Base-by-base conservation (phyloP, 2,113 vertebrate species). In the Anser brachyrhynchus region DNA sequence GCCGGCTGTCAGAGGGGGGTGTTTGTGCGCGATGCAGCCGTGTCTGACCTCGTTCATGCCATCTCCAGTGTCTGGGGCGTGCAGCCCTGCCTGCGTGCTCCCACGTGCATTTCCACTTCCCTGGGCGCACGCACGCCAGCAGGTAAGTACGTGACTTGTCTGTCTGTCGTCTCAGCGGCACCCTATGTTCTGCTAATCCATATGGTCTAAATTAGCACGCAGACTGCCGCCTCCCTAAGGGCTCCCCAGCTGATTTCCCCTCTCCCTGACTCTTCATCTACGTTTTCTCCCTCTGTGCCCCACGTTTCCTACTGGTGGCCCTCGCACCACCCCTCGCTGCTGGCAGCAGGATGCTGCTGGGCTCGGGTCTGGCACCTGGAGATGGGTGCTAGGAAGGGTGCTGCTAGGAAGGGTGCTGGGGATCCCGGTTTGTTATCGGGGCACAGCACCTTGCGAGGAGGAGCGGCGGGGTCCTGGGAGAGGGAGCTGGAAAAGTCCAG, bases 1-100 rank as follows among this genome's bases (percentile, higher is more conserved):
- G 10, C 3, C 1, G 19, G 33, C 10, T 4, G 9, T 25, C 20
- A 20, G 59, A 9, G 2, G 37, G 11, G 21, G 2, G 8, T 4
- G 19, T 44, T 12, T 6, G 18, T 12, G 46, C 7, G 22, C 2
- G 3, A 9, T 13, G 70, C 10, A 1, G 11, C 10, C 18, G 3
- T 11, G 10, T 72, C 26, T 28, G 33, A 1, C 28, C 70, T 31
- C 31, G 46, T 49, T 39, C 13, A 0, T 4, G 13, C 13, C 4
- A 16, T 20, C n/a, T 43, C 31, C 39, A 6, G 13, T 13, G 23
- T 9, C 52, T 11, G 41, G 41, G 43, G 14, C 1, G 4, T 20
- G 13, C 17, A 39, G 59, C 59, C 11, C 0, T 19, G 28, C 18
- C 72, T 9, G 23, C 7, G 28, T 57, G 35, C 46, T 28, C 33